phyloP scores from a whole-genome alignment of 1,140 invertebrate species.

The Zeugodacus cucurbitae region DNA sequence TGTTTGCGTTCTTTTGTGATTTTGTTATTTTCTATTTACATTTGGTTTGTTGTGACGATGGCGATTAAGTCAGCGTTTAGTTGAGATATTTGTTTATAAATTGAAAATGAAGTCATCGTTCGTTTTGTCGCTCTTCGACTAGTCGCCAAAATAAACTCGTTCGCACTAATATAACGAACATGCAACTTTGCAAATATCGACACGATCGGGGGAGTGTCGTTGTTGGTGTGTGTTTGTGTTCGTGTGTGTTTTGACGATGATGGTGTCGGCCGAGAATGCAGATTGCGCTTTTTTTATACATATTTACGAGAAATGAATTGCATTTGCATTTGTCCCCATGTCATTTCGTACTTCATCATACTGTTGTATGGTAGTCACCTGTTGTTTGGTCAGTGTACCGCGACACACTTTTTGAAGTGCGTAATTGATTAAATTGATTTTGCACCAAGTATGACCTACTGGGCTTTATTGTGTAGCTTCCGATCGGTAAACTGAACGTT shows the following conservation, averaged over 20 bases:
- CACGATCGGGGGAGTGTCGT: neutral
- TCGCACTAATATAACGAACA: neutral
- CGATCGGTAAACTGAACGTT: too few species aligned
- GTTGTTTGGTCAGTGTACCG: neutral
- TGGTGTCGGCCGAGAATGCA: neutral
- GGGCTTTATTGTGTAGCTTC: too few species aligned
- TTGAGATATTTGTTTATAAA: conserved; percentile 32
- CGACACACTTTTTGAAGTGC: neutral
- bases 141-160: neutral
- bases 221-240: neutral
- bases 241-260: neutral
- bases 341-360: too few species aligned
- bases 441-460: too few species aligned
- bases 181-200: neutral
- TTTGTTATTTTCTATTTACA: conserved; percentile 1
- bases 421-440: too few species aligned
- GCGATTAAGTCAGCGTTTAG: conserved; percentile 17
- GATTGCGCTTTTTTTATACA: neutral
- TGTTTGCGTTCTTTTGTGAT: neutral
- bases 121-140: neutral
- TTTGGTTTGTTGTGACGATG: neutral
- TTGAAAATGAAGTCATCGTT: conserved; percentile 37
- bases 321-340: neutral
- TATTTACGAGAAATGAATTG: neutral
- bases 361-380: neutral